phyloP scores from a whole-genome alignment of 2,113 vertebrate genomes.

The Climacteris rufus region DNA sequence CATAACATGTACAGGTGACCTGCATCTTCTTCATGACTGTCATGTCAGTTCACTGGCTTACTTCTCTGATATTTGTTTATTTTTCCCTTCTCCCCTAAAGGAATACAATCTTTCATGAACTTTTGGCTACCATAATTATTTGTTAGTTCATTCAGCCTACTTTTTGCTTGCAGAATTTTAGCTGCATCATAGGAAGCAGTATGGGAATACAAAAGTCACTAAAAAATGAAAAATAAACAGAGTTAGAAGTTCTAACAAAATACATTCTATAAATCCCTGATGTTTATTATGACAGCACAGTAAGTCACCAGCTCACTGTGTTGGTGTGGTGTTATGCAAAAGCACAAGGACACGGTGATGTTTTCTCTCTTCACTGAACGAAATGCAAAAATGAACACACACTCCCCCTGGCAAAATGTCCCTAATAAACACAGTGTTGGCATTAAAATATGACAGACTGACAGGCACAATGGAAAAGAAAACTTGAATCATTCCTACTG shows the following conservation, averaged over 20 bases:
- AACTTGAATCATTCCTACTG: constrained; percentile 25
- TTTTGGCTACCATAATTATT: neutral
- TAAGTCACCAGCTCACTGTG: neutral
- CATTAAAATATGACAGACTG: constrained; percentile 59
- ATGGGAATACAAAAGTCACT: neutral
- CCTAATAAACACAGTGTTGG: constrained; percentile 36
- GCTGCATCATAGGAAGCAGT: neutral
- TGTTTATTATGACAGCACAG: neutral
- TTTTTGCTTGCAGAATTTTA: neutral
- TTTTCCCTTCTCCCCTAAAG: neutral
- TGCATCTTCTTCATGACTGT: neutral
- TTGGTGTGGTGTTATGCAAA: neutral
- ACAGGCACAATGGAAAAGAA: constrained; percentile 33
- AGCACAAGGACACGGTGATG: neutral
- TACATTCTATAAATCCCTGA: neutral
- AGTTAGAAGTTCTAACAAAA: neutral
- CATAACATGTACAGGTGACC: neutral
- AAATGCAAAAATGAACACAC: constrained; percentile 35
- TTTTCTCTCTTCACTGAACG: constrained; percentile 8
- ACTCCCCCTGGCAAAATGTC: neutral
- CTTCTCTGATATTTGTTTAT: neutral
- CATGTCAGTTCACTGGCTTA: neutral
- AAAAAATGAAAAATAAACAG: neutral
- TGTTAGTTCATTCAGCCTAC: neutral
- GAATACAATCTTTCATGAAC: neutral